Base-by-base conservation (phyloP, 2,113 vertebrate genomes). In the Oreochromis aureus region DNA sequence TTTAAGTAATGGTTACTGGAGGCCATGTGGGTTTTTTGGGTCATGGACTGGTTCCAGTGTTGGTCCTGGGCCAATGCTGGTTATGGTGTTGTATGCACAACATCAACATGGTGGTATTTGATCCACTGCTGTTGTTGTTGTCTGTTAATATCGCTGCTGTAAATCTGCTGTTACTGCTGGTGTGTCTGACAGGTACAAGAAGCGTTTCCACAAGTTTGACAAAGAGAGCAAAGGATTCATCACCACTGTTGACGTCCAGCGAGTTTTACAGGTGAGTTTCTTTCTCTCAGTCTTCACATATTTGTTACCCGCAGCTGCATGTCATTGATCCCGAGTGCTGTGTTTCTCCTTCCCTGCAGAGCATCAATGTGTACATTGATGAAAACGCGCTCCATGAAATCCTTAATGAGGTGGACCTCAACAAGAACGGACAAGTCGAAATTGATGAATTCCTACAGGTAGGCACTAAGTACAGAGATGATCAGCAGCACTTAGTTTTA, bases 351-450 rank as follows among this genome's bases (percentile, higher is more conserved):
- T 55, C 76, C 66, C 87, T 71, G 76, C 90, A 99, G 98, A 99
- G 96, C 95, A 97, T 98, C 95, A 97, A 95, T 7, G 87, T 99
- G 86, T 96, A 98, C 71, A 98, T 99, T 10, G 98, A 98, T 85
- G 97, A 98, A 87, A 97, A 98, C 7, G 95, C 97, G 0, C 97
- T 99, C 1, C 98, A 99, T 55, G 98, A 99, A 59, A 99, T 99
- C 91, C 97, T 99, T 15, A 98, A 96, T 5, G 98, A 99, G 88
- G 98, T 99, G 78, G 98, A 99, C 88, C 96, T 99, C 81, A 99
- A 99, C 96, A 99, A 99, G 83, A 99, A 99, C 1, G 98, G 98
- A n/a, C 98, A 99, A 86, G 98, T 99, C 27, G 98, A 99, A 89
- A 96, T 99, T 66, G 96, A 98, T 56, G 98, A 99, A 92, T 99